Evolutionary conservation across 2,888 invertebrate genomes (phyloP).

Genomic region (Leucoptera coffeella): DNA sequence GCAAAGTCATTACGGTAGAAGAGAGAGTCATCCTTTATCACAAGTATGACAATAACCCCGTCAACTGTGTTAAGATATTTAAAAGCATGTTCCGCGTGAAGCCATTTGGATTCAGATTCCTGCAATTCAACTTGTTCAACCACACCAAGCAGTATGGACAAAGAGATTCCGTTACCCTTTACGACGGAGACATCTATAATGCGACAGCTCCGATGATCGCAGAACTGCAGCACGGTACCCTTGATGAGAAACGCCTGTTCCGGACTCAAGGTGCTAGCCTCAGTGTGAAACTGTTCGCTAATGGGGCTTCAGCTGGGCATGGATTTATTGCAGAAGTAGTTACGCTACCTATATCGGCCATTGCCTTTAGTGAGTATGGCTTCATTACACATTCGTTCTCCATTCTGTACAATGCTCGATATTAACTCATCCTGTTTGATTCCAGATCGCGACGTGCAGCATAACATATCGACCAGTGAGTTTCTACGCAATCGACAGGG

Average conservation of each 20-base stretch:
- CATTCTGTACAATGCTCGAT: too few species aligned
- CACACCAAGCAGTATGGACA: constrained; percentile 75
- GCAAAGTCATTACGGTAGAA: constrained; percentile 84
- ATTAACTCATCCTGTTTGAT: constrained; percentile 7
- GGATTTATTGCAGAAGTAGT: constrained; percentile 98
- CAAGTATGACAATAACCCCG: constrained; percentile 93
- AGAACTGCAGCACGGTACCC: constrained; percentile 65
- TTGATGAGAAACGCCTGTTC: constrained; percentile 68
- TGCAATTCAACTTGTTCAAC: constrained; percentile 90
- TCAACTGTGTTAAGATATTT: constrained; percentile 97
- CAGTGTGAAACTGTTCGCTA: constrained; percentile 87
- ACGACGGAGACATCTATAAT: constrained; percentile 91
- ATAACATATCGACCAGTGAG: constrained; percentile 80
- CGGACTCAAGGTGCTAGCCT: constrained; percentile 72
- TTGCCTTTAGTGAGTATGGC: constrained; percentile 73
- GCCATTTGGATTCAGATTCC: constrained; percentile 80
- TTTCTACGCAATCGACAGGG: constrained; percentile 80
- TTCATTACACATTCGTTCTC: too few species aligned
- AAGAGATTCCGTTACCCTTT: constrained; percentile 78
- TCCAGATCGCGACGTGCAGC: constrained; percentile 83
- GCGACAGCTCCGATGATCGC: constrained; percentile 67
- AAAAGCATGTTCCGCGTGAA: constrained; percentile 79
- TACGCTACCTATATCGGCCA: constrained; percentile 86
- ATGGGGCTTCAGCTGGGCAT: constrained; percentile 88
- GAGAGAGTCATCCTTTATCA: constrained; percentile 90